Evolutionary conservation across 92 coral and sea anemone genomes (phyloP), one percentile per base, ranked within the genome.

Genomic region (Phymanthus crucifer): DNA sequence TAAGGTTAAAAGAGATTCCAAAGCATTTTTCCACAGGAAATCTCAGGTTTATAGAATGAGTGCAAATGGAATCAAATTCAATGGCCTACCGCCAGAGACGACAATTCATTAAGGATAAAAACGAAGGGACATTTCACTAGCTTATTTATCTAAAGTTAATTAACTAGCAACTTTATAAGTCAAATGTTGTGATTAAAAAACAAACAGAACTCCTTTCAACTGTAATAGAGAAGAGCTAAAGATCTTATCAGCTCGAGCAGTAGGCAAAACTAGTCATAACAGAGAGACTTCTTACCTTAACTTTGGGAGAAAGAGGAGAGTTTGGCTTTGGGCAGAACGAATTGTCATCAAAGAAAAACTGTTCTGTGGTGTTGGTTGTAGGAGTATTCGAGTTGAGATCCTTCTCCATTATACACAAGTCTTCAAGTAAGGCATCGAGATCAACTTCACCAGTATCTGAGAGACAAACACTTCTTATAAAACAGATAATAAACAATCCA

Each of bases 371-470:
- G 47, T 40, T 52, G 50, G 74, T 83, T 27, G 61, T 64, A 31
- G 70, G 33, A 13, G 45, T 82, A 38, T 80, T 86, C 36, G 89
- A 73, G 37, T 86, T 89, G 72, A 95, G 86, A 73, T 95, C 99
- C 74, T 83, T 95, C 81, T 95, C 99, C 99, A 95, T 95, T 43
- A 88, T 27, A 71, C 99, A 95, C 33, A 95, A 84, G 84, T 95
- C 99, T 73, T 95, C 99, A 37, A 95, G 80, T 29, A 95, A 78
- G 19, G 99, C 99, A 90, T 95, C 99, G 71, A 95, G 86, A 80
- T 95, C 99, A 0, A 95, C 93, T 77, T 94, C 98, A 34, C 97
- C 99, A 77, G 92, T 93, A 75, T 90, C 99, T 92, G 86, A 33
- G 72, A 48, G 77, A 69, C 34, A 71, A 48, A 54, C 19, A 16